Percentiles rank a stretch among this genome's conserved stretches.
Evolutionary conservation across 2,113 vertebrate species (phyloP).

Genomic region (Synchiropus splendidus): DNA sequence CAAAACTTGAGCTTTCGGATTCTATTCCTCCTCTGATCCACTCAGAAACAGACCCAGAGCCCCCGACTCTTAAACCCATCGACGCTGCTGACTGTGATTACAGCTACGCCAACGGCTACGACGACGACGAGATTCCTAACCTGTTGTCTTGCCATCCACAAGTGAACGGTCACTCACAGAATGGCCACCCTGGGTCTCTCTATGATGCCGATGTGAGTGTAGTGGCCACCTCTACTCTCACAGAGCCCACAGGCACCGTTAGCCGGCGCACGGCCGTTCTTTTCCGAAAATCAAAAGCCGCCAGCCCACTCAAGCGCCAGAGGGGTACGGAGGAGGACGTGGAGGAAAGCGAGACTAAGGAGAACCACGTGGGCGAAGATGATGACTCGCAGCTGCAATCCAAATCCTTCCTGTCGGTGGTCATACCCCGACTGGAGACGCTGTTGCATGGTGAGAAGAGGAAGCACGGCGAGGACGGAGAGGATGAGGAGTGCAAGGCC

Average conservation of each 20-base stretch:
- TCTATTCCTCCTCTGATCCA: slow-evolving; percentile 84
- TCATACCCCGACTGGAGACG: slow-evolving; percentile 94
- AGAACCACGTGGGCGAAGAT: slow-evolving; percentile 65
- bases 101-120: slow-evolving; percentile 67
- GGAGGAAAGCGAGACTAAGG: background rate
- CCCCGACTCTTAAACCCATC: slow-evolving; percentile 93
- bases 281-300: slow-evolving; percentile 88
- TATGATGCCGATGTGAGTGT: slow-evolving; percentile 76
- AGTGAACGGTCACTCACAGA: slow-evolving; percentile 78
- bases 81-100: slow-evolving; percentile 75
- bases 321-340: slow-evolving; percentile 38
- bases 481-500: slow-evolving; percentile 76
- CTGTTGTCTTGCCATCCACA: slow-evolving; percentile 67
- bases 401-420: slow-evolving; percentile 97
- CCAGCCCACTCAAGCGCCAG: slow-evolving; percentile 76
- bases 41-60: slow-evolving; percentile 83
- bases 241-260: slow-evolving; percentile 77
- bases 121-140: slow-evolving; percentile 69
- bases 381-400: slow-evolving; percentile 82
- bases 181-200: slow-evolving; percentile 73
- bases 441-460: slow-evolving; percentile 94
- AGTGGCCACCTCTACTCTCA: slow-evolving; percentile 79
- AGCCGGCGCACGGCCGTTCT: slow-evolving; percentile 87
- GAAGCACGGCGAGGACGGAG: slow-evolving; percentile 70
- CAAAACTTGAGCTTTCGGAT: slow-evolving; percentile 93